Percentiles rank a stretch among this genome's conserved stretches.
Evolutionary conservation across 2,113 vertebrate species (phyloP).

Genomic region (Nycticebus coucang): DNA sequence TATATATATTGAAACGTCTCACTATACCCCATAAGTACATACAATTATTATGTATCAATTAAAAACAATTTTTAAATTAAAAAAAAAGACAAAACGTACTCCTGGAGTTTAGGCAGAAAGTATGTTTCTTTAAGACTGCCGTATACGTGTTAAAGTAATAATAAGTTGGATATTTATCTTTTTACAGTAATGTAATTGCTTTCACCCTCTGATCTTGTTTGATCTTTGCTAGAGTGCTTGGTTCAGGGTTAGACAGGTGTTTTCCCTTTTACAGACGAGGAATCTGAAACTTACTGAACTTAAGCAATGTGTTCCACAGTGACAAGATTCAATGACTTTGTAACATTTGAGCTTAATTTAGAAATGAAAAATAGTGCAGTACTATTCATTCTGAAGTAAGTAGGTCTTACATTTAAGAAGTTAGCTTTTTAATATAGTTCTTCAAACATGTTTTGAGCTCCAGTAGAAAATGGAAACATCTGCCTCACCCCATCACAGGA

Average conservation of each 20-base stretch:
- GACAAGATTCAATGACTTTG: neutral
- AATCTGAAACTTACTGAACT: neutral
- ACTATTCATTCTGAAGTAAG: neutral
- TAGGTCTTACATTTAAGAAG: neutral
- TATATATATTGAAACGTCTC: neutral
- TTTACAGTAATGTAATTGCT: neutral
- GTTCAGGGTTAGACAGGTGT: neutral
- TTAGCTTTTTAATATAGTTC: neutral
- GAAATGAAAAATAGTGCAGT: neutral
- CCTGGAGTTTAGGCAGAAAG: neutral
- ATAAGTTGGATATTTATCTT: neutral
- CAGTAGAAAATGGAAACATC: neutral
- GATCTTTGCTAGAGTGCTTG: neutral
- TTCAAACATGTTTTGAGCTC: neutral
- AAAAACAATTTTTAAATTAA: neutral
- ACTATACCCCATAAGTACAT: neutral
- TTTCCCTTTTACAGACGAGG: neutral
- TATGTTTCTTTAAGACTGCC: neutral
- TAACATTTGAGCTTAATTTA: neutral
- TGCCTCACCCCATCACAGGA: neutral
- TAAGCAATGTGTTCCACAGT: neutral
- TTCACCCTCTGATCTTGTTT: neutral
- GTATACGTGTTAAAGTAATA: neutral
- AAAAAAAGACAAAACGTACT: neutral
- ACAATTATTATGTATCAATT: neutral